Evolutionary conservation across 1,140 invertebrate species (phyloP).

Genomic region (Ceratosolen fusciceps): DNA sequence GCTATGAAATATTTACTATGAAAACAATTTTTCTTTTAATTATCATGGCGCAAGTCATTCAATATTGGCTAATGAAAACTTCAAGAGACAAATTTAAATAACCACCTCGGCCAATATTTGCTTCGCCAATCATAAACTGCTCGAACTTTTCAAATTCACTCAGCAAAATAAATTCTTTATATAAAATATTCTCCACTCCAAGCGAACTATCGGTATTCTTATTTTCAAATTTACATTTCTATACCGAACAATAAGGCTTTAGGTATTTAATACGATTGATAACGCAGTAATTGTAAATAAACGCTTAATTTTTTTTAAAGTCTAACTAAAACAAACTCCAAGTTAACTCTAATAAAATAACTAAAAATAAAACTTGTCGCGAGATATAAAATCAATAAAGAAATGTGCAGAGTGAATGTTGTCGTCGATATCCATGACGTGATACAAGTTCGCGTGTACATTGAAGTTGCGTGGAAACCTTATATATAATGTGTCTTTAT

Average conservation of each 20-base stretch:
- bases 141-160: no score
- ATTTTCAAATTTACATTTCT: not conserved
- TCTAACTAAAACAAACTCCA: no score
- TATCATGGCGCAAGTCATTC: not conserved
- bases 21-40: not conserved
- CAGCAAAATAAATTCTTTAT: no score
- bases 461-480: slow-evolving; percentile 53
- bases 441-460: slow-evolving; percentile 53
- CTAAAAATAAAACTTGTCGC: no score
- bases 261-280: not conserved
- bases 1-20: slow-evolving; percentile 22
- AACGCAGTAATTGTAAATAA: no score
- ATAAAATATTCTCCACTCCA: no score
- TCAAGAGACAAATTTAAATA: not conserved
- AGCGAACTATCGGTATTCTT: no score
- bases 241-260: not conserved
- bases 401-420: not conserved
- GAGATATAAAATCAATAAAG: not conserved
- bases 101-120: no score
- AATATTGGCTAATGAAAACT: not conserved
- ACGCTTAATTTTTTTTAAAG: no score
- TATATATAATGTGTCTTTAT: slow-evolving; percentile 50
- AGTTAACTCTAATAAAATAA: no score
- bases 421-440: slow-evolving; percentile 20
- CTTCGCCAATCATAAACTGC: not conserved